A percentile compares a stretch with the other conserved stretches of the same genome.
Conservation (phyloP, 2,113 vertebrate species). For the Brienomyrus longianalis region DNA sequence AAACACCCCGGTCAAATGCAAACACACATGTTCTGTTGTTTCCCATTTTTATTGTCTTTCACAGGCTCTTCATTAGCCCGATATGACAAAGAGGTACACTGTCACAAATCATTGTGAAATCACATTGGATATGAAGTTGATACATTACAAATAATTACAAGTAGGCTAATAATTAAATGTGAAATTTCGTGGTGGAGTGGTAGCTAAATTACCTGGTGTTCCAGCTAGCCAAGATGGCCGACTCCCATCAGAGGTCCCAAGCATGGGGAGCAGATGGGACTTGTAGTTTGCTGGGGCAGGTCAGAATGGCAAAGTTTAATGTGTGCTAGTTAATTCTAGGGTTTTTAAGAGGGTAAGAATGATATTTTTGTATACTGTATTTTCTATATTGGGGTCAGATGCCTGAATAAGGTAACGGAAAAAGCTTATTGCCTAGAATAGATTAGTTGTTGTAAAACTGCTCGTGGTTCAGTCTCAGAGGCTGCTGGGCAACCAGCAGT, state of each 20-base stretch:
- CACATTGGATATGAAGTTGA: background rate
- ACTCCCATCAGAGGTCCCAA: background rate
- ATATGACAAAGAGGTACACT: background rate
- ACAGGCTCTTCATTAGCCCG: background rate
- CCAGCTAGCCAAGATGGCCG: background rate
- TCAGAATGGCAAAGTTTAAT: background rate
- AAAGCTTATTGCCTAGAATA: background rate
- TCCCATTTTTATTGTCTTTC: background rate
- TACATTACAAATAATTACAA: too few relatives aligned
- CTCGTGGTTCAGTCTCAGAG: background rate
- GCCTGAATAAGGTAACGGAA: background rate
- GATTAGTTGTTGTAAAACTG: background rate
- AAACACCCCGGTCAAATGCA: background rate
- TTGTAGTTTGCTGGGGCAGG: background rate
- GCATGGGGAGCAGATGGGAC: background rate
- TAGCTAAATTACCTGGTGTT: background rate
- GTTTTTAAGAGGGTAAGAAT: background rate
- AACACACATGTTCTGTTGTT: background rate
- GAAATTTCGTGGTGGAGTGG: background rate
- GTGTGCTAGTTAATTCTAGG: background rate
- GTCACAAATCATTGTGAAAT: background rate
- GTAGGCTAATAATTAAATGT: too few relatives aligned
- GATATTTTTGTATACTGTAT: background rate
- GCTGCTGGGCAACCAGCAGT: background rate
- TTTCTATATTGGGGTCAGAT: background rate